Evolutionary conservation across 2,888 invertebrate genomes (phyloP).

Genomic region (Pomacea canaliculata): DNA sequence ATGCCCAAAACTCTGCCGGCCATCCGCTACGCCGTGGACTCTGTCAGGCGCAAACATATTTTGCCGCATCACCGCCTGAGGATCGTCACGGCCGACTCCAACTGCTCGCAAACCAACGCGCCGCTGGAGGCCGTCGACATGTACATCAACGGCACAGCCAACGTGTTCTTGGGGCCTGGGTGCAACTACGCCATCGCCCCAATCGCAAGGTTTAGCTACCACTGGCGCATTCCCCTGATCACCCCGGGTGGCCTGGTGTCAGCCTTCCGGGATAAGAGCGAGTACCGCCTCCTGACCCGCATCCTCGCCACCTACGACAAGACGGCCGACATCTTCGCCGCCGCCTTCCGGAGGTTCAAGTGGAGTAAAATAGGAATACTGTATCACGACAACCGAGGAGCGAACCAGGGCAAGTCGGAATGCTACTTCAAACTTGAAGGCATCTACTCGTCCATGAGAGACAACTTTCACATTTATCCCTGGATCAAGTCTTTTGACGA

Average conservation of each 20-base stretch:
- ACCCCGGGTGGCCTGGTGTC: constrained; percentile 71
- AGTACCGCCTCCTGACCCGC: constrained; percentile 81
- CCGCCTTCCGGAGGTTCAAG: constrained; percentile 40
- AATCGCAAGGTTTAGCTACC: constrained; percentile 86
- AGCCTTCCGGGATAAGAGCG: constrained; percentile 51
- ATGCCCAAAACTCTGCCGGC: constrained; percentile 57
- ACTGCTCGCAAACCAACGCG: constrained; percentile 53
- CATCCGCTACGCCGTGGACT: constrained; percentile 59
- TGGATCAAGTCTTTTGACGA: constrained; percentile 34
- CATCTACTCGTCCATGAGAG: constrained; percentile 75
- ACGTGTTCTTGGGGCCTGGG: constrained; percentile 59
- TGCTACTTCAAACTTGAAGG: constrained; percentile 83
- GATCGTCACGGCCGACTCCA: constrained; percentile 44
- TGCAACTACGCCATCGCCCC: constrained; percentile 82
- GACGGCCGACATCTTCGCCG: constrained; percentile 42
- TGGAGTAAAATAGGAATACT: constrained; percentile 51
- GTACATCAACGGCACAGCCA: constrained; percentile 42
- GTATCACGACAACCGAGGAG: constrained; percentile 36
- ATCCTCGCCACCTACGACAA: constrained; percentile 54
- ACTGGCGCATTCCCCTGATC: constrained; percentile 87
- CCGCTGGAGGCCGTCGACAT: constrained; percentile 58
- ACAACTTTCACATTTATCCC: constrained; percentile 22
- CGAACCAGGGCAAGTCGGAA: constrained; percentile 37
- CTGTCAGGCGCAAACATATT: constrained; percentile 29
- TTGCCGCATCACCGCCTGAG: constrained; percentile 27